Evolutionary conservation across 2,888 invertebrate species (phyloP).

Genomic region (Coelopa pilipes): DNA sequence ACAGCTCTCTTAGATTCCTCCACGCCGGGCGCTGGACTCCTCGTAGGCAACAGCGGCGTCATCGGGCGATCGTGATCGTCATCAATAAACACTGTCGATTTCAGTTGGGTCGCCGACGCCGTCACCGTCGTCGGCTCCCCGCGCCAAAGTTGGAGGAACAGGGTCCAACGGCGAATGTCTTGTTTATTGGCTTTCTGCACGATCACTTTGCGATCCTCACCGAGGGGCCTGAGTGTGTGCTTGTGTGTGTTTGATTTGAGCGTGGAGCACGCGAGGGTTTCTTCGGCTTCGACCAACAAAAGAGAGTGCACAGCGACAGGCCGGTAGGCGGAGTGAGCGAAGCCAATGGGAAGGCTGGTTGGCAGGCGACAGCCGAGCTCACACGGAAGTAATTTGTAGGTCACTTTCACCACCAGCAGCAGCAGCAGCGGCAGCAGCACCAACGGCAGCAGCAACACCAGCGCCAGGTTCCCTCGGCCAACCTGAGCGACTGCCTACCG

Average conservation of each 20-base stretch:
- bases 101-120: conserved; percentile 38
- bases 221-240: neutral
- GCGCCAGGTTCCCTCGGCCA: neutral
- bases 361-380: conserved; percentile 37
- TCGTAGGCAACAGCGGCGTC: neutral
- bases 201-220: conserved; percentile 9
- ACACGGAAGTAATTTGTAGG: conserved; percentile 63
- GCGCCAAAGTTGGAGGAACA: neutral
- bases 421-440: conserved; percentile 20
- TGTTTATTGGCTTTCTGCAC: neutral
- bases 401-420: conserved; percentile 63
- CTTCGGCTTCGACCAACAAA: conserved; percentile 17
- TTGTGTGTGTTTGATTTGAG: neutral
- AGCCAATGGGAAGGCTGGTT: neutral
- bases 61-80: conserved; percentile 27
- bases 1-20: neutral
- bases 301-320: conserved; percentile 6
- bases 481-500: conserved; percentile 4
- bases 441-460: conserved; percentile 35
- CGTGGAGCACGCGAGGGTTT: conserved; percentile 10
- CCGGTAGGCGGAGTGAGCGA: conserved; percentile 42
- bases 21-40: neutral
- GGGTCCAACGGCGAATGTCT: conserved; percentile 2
- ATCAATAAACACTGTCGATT: conserved; percentile 47
- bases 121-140: neutral